These are phyloP conservation scores for Lysandra coridon DNA, from an alignment of 2,888 invertebrate species.

Conservation along the genomic window DNA sequence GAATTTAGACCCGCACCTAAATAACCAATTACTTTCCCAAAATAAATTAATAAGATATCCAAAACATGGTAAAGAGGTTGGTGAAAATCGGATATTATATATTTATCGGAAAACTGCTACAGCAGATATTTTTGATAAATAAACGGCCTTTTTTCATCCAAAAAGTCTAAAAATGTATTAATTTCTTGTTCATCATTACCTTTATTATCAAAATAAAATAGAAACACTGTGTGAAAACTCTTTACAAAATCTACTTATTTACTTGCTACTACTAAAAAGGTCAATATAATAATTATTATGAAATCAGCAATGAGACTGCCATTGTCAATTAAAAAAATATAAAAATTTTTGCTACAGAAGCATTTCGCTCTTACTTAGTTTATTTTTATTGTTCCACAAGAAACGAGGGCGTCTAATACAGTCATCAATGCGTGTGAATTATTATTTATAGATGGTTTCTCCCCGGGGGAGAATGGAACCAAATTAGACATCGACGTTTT, in stretches of 20 bases:
- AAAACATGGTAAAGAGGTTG: not conserved
- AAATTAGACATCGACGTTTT: not conserved
- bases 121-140: too few relatives aligned
- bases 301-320: too few relatives aligned
- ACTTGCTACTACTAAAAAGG: not conserved
- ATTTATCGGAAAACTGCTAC: not conserved
- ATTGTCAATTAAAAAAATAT: not conserved
- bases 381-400: not conserved
- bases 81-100: not conserved
- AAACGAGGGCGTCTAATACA: slow-evolving; percentile 6
- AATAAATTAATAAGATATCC: not conserved
- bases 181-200: not conserved
- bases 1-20: not conserved
- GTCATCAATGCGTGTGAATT: slow-evolving; percentile 27
- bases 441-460: slow-evolving; percentile 14
- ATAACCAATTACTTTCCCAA: not conserved
- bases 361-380: not conserved
- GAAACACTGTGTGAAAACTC: too few relatives aligned
- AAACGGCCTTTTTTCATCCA: not conserved
- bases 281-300: not conserved
- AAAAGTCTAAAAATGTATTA: not conserved
- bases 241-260: too few relatives aligned
- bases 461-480: not conserved
- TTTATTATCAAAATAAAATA: too few relatives aligned
- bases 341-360: not conserved